Base-by-base conservation (phyloP, 2,797 vertebrate genomes). In the Vipera latastei region DNA sequence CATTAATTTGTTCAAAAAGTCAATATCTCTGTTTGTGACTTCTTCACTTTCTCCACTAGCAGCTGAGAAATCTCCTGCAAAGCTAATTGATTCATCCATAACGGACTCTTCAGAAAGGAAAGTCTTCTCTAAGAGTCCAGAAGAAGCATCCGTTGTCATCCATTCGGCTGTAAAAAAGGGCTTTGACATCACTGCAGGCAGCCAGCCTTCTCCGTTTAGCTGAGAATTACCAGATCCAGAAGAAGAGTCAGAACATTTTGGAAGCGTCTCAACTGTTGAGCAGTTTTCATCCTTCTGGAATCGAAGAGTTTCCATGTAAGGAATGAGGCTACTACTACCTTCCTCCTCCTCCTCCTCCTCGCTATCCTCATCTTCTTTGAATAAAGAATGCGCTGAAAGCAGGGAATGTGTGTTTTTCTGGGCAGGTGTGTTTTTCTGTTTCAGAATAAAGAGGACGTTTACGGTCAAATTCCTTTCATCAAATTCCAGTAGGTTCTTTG, bases 341-440 rank as follows among this genome's bases (percentile, higher is more conserved):
- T n/a, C 93, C 0, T 96, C 97, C 0, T 93, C 69, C 2, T 96
- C 97, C 0, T 93, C 69, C 2, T 96, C 96, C 0, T 96, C 95
- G 0, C 96, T 92, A 0, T 89, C n/a, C 0, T 94, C 86, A 0
- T 94, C 63, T 0, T 93, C 92, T 6, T 86, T 48, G 6, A 4
- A 53, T 7, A n/a, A n/a, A 3, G 91, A 86, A 38, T 14, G n/a
- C 20, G 9, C 4, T 25, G 89, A 92, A 13, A 88, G 32, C 9
- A 7, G 14, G 6, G 22, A 18, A 16, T 22, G 5, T 18, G 53
- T 22, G 38, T 38, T 38, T 11, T 44, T 57, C n/a, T 4, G 6
- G 38, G 18, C 14, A 44, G 61, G 20, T 48, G 22, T 28, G 2
- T 8, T 89, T 20, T 60, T 69, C 3, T 2, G 59, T 86, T 25